Conservation (phyloP, 2,888 invertebrate species). For the Eubasilissa splendida region DNA sequence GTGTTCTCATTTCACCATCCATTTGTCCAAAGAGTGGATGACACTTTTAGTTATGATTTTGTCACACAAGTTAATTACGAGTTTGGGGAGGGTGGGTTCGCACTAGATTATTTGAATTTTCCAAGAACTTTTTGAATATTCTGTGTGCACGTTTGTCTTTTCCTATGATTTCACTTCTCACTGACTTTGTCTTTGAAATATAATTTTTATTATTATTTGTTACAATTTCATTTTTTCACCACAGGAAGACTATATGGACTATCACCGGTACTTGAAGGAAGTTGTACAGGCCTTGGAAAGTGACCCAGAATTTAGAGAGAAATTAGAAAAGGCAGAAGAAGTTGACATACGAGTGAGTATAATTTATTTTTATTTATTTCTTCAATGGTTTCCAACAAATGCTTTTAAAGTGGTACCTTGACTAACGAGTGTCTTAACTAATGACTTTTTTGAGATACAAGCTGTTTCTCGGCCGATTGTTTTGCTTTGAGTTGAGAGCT, state of each 20-base stretch:
- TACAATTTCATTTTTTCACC: constrained; percentile 41
- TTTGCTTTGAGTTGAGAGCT: no score
- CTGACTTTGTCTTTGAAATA: not conserved
- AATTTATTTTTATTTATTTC: not conserved
- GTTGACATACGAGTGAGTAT: constrained; percentile 84
- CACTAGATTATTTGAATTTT: not conserved
- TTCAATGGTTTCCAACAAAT: no score
- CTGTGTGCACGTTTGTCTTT: not conserved
- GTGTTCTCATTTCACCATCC: no score
- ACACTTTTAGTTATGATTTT: no score
- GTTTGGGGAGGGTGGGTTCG: no score
- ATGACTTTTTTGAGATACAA: no score
- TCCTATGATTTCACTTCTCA: not conserved
- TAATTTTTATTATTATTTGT: not conserved
- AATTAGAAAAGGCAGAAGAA: constrained; percentile 86
- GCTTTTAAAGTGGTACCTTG: no score
- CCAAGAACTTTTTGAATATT: not conserved
- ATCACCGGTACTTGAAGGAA: constrained; percentile 91
- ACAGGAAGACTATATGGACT: constrained; percentile 79
- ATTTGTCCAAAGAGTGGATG: no score
- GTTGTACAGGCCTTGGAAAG: constrained; percentile 92
- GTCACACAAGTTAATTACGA: no score
- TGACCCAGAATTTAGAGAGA: constrained; percentile 87
- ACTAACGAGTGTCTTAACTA: no score
- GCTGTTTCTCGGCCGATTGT: no score